Conservation (phyloP, 2,797 vertebrate species). For the Ctenopoma multispine region DNA sequence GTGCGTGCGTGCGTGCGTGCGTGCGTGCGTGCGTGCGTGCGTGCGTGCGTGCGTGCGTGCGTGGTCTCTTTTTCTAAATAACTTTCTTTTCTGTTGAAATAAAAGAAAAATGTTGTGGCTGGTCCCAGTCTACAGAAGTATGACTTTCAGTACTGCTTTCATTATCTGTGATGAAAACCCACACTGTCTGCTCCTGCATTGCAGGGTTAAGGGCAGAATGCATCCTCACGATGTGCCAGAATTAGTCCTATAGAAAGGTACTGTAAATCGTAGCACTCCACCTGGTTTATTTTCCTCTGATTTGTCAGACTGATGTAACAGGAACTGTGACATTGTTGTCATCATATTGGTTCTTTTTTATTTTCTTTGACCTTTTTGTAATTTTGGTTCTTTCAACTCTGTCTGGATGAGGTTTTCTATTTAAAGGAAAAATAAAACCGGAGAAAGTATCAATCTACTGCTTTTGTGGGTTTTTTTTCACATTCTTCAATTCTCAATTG, state of each 20-base stretch:
- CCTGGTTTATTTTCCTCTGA: conserved; percentile 23
- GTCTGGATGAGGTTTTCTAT: conserved; percentile 82
- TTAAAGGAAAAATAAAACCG: conserved; percentile 81
- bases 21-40: too few relatives aligned
- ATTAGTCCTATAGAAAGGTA: conserved; percentile 25
- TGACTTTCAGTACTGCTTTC: conserved; percentile 28
- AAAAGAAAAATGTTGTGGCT: conserved; percentile 49
- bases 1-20: too few relatives aligned
- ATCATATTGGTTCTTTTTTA: conserved; percentile 42
- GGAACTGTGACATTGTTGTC: conserved; percentile 43
- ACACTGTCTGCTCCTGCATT: conserved; percentile 18
- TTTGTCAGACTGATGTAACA: conserved; percentile 51
- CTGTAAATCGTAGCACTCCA: conserved; percentile 39
- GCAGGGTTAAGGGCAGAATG: conserved; percentile 21
- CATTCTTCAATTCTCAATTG: too few relatives aligned
- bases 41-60: too few relatives aligned
- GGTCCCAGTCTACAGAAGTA: conserved; percentile 51
- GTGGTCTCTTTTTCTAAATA: conserved; percentile 36
- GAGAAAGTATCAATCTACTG: conserved; percentile 48
- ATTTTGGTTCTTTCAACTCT: conserved; percentile 72
- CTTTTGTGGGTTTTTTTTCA: conserved; percentile 26
- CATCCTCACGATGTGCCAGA: conserved; percentile 11
- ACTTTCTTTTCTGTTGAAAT: conserved; percentile 49
- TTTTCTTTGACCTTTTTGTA: conserved; percentile 52
- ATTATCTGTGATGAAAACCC: conserved; percentile 28